These are phyloP conservation scores for Chrysolina haemoptera DNA, from an alignment of 2,888 invertebrate genomes.

Conservation along the genomic window DNA sequence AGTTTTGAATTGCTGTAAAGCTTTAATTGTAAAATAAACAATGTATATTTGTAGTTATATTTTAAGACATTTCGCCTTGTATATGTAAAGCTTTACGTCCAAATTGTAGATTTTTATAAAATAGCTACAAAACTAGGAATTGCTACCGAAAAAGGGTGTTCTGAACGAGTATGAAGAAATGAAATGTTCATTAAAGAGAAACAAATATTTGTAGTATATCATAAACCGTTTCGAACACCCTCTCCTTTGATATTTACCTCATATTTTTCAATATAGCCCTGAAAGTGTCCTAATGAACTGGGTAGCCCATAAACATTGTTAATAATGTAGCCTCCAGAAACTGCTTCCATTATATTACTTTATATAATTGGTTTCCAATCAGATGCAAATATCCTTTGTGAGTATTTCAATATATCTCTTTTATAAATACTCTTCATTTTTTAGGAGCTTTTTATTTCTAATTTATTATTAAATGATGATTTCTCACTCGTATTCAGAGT, in stretches of 20 bases:
- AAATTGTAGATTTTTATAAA: constrained; percentile 51
- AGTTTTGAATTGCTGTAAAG: constrained; percentile 65
- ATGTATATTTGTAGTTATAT: constrained; percentile 55
- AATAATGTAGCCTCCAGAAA: neutral
- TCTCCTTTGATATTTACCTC: constrained; percentile 16
- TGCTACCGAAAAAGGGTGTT: constrained; percentile 13
- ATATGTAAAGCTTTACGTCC: constrained; percentile 57
- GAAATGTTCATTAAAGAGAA: neutral
- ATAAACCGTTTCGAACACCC: neutral
- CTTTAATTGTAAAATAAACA: constrained; percentile 67
- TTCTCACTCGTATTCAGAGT: constrained; percentile 28
- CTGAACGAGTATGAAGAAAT: neutral
- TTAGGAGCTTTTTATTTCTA: neutral
- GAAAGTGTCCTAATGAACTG: neutral
- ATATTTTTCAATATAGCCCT: constrained; percentile 13
- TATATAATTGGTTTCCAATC: neutral
- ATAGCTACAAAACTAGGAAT: constrained; percentile 35
- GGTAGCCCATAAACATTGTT: neutral
- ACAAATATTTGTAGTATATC: neutral
- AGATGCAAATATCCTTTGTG: neutral
- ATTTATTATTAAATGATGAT: neutral
- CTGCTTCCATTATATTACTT: neutral
- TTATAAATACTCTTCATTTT: neutral
- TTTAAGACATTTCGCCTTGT: constrained; percentile 53
- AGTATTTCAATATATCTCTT: neutral